phyloP scores from a whole-genome alignment of 1,140 invertebrate species.

The Sarcophaga bullata region DNA sequence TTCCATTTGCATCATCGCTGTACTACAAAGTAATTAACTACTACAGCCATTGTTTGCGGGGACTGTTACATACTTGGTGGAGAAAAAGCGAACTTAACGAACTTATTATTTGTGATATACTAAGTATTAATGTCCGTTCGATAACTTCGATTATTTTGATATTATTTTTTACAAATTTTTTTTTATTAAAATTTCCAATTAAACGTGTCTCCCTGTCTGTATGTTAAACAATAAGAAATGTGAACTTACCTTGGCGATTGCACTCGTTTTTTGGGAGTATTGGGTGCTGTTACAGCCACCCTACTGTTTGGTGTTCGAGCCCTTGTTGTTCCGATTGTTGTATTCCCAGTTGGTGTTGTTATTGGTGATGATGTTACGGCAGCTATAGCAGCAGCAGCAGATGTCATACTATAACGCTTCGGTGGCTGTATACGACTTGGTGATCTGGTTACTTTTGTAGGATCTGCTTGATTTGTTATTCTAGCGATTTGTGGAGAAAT shows the following conservation, averaged over 20 bases:
- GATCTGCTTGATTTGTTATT: constrained; percentile 52
- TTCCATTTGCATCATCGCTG: no score
- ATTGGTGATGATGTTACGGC: constrained; percentile 43
- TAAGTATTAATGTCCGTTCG: no score
- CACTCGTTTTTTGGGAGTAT: constrained; percentile 59
- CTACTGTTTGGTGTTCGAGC: constrained; percentile 59
- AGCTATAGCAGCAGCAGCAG: not conserved
- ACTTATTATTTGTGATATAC: no score
- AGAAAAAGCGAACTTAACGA: no score
- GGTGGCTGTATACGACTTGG: constrained; percentile 63
- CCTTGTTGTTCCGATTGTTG: constrained; percentile 43
- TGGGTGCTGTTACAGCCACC: constrained; percentile 55
- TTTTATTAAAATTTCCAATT: no score
- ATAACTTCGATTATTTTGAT: no score
- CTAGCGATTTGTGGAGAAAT: constrained; percentile 58
- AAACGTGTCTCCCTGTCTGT: no score
- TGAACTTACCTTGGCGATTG: constrained; percentile 57
- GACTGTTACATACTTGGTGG: no score
- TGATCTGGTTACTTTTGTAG: constrained; percentile 54
- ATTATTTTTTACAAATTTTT: no score
- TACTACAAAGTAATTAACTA: no score
- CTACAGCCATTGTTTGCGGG: no score
- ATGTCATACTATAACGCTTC: constrained; percentile 60
- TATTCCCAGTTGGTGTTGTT: constrained; percentile 43
- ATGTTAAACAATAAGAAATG: no score